A percentile compares a stretch with the other conserved stretches of the same genome.
phyloP scores from a whole-genome alignment of 2,113 vertebrate species.

The Megaleporinus macrocephalus region DNA sequence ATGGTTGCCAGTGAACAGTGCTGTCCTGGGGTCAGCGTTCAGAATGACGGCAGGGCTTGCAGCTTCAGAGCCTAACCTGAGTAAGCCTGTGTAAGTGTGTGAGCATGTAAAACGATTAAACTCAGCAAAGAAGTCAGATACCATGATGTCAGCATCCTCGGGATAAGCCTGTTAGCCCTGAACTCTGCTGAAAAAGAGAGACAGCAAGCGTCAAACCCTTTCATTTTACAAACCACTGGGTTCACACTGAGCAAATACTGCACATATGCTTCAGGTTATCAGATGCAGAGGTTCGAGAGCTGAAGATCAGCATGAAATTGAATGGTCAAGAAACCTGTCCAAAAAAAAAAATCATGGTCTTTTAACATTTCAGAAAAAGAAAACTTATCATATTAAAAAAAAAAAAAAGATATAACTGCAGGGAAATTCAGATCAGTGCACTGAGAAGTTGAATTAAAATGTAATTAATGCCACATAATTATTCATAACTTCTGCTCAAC shows the following conservation, averaged over 20 bases:
- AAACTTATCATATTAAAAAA: background rate
- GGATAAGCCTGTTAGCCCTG: conserved; percentile 35
- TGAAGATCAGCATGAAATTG: background rate
- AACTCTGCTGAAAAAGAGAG: conserved; percentile 32
- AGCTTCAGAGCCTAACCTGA: conserved; percentile 8
- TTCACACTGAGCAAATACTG: conserved; percentile 8
- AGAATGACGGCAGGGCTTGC: background rate
- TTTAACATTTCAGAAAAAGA: background rate
- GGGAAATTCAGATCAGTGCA: conserved; percentile 1
- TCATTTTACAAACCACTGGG: conserved; percentile 34
- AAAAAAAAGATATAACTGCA: background rate
- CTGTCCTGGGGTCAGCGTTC: conserved; percentile 16
- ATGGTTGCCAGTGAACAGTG: background rate
- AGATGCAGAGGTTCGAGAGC: background rate
- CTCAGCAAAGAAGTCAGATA: conserved; percentile 11
- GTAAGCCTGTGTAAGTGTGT: conserved; percentile 39
- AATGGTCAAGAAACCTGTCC: background rate
- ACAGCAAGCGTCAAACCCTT: background rate
- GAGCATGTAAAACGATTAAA: conserved; percentile 40
- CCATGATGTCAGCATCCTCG: conserved; percentile 20
- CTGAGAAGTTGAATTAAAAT: conserved; percentile 32
- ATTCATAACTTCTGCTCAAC: conserved; percentile 18
- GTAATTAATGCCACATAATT: conserved; percentile 27
- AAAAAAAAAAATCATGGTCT: background rate
- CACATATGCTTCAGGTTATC: background rate